Conservation (phyloP, 2,113 vertebrate species). For the Corythornis madagascariensis region DNA sequence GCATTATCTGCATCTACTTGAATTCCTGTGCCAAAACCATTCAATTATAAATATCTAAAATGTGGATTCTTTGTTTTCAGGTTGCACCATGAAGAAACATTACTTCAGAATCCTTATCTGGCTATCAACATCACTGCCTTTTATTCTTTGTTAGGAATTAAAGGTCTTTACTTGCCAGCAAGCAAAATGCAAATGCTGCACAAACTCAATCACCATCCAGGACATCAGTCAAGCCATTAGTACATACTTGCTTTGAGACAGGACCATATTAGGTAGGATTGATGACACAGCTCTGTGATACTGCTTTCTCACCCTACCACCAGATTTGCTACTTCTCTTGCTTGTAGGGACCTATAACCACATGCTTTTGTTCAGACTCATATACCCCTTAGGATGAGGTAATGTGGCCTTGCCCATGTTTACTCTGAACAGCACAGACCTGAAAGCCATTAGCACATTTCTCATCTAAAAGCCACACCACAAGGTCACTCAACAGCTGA, state of each 20-base stretch:
- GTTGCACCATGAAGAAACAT: neutral
- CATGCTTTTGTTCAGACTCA: accelerated
- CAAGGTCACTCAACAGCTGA: neutral
- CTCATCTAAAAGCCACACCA: neutral
- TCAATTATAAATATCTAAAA: neutral
- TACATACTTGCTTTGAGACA: neutral
- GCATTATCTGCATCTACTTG: neutral
- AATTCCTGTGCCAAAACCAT: neutral
- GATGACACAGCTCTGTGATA: neutral
- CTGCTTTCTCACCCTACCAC: neutral
- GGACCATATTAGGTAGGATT: neutral
- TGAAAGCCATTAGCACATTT: neutral
- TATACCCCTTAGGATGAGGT: neutral
- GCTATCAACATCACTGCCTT: neutral
- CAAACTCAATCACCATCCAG: neutral
- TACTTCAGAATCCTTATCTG: neutral
- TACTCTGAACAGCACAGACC: neutral
- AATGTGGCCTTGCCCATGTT: neutral
- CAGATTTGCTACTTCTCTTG: neutral
- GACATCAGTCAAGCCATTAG: neutral
- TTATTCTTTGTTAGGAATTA: neutral
- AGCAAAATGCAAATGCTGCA: neutral
- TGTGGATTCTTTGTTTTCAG: neutral
- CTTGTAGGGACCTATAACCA: neutral
- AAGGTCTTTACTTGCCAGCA: neutral